These are phyloP conservation scores for Geotrypetes seraphini DNA, from an alignment of 2,797 vertebrate genomes.

Conservation along the genomic window DNA sequence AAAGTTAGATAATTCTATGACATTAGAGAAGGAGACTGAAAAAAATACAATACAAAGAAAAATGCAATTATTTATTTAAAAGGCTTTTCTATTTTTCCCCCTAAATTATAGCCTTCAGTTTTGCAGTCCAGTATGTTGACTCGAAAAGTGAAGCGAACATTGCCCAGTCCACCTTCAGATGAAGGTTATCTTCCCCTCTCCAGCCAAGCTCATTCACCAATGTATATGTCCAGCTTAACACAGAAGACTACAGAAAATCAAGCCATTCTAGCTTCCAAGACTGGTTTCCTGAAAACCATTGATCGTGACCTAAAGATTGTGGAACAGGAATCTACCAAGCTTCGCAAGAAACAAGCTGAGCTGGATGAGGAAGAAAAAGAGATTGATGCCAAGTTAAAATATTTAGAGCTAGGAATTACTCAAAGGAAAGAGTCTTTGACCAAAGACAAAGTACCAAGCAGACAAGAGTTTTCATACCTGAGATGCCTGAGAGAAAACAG, in stretches of 20 bases:
- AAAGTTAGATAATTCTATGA: no score
- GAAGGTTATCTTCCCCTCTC: conserved; percentile 78
- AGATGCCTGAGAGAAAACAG: conserved; percentile 79
- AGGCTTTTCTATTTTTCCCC: no score
- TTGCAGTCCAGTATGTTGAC: conserved; percentile 87
- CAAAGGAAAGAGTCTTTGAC: conserved; percentile 92
- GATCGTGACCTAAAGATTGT: conserved; percentile 93
- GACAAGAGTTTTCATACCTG: conserved; percentile 79
- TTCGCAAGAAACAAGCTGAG: conserved; percentile 95
- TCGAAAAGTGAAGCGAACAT: conserved; percentile 95
- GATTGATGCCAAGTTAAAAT: conserved; percentile 95
- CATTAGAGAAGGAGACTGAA: no score
- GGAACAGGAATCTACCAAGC: conserved; percentile 93
- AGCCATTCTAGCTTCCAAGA: conserved; percentile 76
- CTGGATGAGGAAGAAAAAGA: conserved; percentile 97
- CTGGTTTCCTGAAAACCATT: conserved; percentile 84
- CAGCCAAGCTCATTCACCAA: conserved; percentile 80
- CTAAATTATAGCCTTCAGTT: conserved; percentile 76
- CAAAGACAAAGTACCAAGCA: conserved; percentile 73
- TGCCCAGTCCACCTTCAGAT: conserved; percentile 95
- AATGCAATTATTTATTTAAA: no score
- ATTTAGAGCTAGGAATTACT: conserved; percentile 89
- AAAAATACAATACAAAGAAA: no score
- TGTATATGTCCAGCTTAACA: conserved; percentile 78
- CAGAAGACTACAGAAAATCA: conserved; percentile 67